Evolutionary conservation across 2,113 vertebrate genomes (phyloP).

Genomic region (Theristicus caerulescens): DNA sequence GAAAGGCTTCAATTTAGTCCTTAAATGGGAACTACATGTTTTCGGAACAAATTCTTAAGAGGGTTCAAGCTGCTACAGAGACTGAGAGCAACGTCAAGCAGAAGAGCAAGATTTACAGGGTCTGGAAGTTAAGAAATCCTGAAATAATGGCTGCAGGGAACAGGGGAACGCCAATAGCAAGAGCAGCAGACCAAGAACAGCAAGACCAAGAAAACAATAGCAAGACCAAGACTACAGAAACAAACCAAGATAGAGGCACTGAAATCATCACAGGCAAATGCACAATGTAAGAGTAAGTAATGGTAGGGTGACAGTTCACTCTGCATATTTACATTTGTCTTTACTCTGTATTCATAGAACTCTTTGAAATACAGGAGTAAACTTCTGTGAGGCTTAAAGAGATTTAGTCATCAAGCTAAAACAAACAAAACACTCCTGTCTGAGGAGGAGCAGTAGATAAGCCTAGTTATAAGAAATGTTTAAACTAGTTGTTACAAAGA

Average conservation of each 20-base stretch:
- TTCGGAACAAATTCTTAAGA: not conserved
- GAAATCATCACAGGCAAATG: not conserved
- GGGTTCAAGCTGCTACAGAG: not conserved
- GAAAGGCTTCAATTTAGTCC: not conserved
- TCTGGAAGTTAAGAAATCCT: not conserved
- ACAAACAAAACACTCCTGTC: not conserved
- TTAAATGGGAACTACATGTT: not conserved
- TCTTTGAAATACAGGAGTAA: slow-evolving; percentile 16
- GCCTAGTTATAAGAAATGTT: not conserved
- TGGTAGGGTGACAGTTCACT: not conserved
- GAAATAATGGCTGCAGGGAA: not conserved
- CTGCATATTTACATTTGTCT: not conserved
- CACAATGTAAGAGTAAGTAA: not conserved
- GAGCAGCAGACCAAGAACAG: not conserved
- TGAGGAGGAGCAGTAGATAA: not conserved
- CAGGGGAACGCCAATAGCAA: not conserved
- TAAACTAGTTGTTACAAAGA: not conserved
- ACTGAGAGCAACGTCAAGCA: not conserved
- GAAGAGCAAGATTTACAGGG: not conserved
- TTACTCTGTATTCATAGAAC: not conserved
- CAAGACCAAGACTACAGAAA: not conserved
- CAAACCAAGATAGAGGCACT: not conserved
- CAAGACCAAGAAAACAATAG: not conserved
- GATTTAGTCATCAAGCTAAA: slow-evolving; percentile 11
- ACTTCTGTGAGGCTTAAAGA: slow-evolving; percentile 18